Base-by-base conservation (phyloP, 2,113 vertebrate species). In the Romanogobio albipinnatus region DNA sequence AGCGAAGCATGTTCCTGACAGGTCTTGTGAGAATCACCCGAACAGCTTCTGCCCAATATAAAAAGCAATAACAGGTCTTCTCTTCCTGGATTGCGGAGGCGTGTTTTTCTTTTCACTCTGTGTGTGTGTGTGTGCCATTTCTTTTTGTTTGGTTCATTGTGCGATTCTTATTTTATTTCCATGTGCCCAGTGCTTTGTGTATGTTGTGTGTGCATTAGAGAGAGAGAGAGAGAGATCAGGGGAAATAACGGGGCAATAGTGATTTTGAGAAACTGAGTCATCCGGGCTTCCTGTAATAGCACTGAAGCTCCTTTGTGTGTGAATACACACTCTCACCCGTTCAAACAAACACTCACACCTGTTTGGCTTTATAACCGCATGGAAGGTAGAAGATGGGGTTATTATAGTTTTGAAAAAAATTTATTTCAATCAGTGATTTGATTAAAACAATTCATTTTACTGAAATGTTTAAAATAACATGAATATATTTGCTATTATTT, bases 231-330 rank as follows among this genome's bases (percentile, higher is more conserved):
- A 45, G 86, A 85, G 76, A 81, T 86, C 66, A 77, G 81, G 83
- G 82, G 87, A 75, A 84, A 76, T 88, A 74, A 87, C 77, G 29
- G 78, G 74, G 49, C 71, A 58, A 79, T 76, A 82, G 66, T 84
- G 82, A 89, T 88, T 90, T 87, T 84, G 62, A 85, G 81, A 89
- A 91, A 90, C 86, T 86, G 86, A 89, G 83, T 91, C 85, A 86
- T 90, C 74, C 70, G 79, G n/a, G 84, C 89, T 91, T 92, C 90
- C 89, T 91, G 88, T 89, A 70, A 76, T 78, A 87, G 33, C 73
- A 56, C 51, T 85, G 29, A 5, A 89, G 85, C 68, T 56, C 70
- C 64, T 62, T 13, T 64, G 81, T 79, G 77, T 58, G 81, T 61
- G 58, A 51, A 36, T 36, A 83, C 74, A 77, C 75, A 70, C 49